Base-by-base conservation (phyloP, 2,113 vertebrate genomes). In the Poicephalus meyeri region DNA sequence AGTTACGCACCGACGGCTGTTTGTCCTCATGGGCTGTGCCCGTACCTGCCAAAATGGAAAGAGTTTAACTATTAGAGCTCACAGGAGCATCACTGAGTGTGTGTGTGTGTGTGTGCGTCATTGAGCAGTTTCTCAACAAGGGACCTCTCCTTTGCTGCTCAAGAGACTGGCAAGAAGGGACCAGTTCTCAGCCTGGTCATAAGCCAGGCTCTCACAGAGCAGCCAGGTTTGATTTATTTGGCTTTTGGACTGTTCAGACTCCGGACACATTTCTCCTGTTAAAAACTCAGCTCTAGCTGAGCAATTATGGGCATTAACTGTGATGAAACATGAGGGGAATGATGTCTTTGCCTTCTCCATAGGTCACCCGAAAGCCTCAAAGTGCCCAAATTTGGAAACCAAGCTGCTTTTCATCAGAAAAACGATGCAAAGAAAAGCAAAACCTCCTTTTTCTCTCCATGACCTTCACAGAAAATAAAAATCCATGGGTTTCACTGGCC, bases 11-110 rank as follows among this genome's bases (percentile, higher is more conserved):
- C 89, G 2, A 3, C 2, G 58, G 58, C 58, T 86, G 33, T 26
- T 82, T 71, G 46, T 37, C 47, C 86, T 55, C 92, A 1, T 2
- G 44, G 61, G 33, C 56, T 5, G 46, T 7, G 64, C 83, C 84
- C 4, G 55, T 4, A 37, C 96, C 97, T 97, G 90, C 76, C 88
- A 60, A 88, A 85, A 82, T 14, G 81, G 61, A 84, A 78, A 42
- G 0, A 24, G 28, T 21, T 39, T 37, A 0, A 8, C 96, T 13
- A 91, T 6, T 0, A 7, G 21, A 41, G 61, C 61, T 52, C 70
- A 5, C 41, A 17, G 33, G 33, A 29, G 39, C 26, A 7, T 28
- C 41, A 16, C 31, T 12, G 9, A 11, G 2, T 9, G 16, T 31
- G 7, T 11, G 17, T 10, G 31, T 9, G 31, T 56, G 31, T 21